phyloP scores from a whole-genome alignment of 2,113 vertebrate genomes.

The Hyperopisus bebe region DNA sequence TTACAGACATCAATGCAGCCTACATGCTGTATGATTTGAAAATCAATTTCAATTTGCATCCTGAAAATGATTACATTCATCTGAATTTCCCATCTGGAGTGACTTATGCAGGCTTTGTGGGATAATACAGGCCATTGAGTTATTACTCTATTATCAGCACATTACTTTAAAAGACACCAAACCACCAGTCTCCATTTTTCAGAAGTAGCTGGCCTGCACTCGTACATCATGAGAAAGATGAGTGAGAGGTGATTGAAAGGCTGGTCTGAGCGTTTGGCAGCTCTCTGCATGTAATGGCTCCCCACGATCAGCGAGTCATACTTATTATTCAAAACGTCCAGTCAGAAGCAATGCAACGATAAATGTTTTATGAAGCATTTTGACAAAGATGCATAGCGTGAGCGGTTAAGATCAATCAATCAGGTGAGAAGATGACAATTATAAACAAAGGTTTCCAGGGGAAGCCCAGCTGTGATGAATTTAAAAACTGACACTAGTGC shows the following conservation, averaged over 20 bases:
- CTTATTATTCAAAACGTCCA: neutral
- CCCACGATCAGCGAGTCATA: neutral
- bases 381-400: neutral
- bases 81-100: neutral
- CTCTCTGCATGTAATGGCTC: neutral
- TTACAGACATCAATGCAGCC: neutral
- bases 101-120: neutral
- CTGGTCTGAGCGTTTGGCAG: neutral
- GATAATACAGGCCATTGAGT: neutral
- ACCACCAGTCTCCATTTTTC: neutral
- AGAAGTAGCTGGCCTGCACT: neutral
- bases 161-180: neutral
- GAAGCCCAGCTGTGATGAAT: neutral
- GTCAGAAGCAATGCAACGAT: neutral
- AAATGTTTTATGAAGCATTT: conserved; percentile 6
- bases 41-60: conserved; percentile 3
- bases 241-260: neutral
- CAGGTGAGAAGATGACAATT: neutral
- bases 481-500: neutral
- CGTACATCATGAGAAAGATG: neutral
- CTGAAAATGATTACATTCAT: neutral
- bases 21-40: neutral
- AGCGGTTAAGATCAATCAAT: neutral
- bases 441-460: neutral
- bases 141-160: neutral